phyloP scores from a whole-genome alignment of 1,140 invertebrate species.

The Nomia melanderi region DNA sequence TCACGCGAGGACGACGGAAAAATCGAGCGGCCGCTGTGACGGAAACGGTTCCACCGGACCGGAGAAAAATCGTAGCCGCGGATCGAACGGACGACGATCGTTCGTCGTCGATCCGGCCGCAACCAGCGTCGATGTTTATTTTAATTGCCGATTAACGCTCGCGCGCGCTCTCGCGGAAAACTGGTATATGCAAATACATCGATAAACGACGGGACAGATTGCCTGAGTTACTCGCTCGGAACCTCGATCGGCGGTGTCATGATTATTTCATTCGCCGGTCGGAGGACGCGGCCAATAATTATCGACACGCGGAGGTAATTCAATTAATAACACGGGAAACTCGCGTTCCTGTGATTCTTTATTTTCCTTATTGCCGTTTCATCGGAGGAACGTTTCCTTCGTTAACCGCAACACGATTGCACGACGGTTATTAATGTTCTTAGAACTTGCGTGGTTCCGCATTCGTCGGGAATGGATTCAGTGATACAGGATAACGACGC shows the following conservation, averaged over 20 bases:
- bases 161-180: neutral
- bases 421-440: too few species aligned
- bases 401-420: too few species aligned
- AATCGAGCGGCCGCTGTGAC: neutral
- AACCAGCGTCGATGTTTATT: constrained; percentile 11
- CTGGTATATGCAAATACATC: constrained; percentile 37
- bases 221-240: constrained; percentile 5
- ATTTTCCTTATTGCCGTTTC: too few species aligned
- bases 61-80: neutral
- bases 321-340: constrained; percentile 12
- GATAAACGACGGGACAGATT: constrained; percentile 1
- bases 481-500: too few species aligned
- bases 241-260: neutral
- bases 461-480: too few species aligned
- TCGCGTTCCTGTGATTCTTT: too few species aligned
- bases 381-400: too few species aligned
- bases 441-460: too few species aligned
- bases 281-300: neutral
- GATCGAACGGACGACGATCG: constrained; percentile 3
- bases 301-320: constrained; percentile 3
- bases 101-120: neutral
- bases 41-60: neutral
- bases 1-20: neutral
- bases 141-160: neutral
- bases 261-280: neutral